A percentile compares a stretch with the other conserved stretches of the same genome.
phyloP scores from a whole-genome alignment of 2,888 invertebrate species.

The Sycophila texana region DNA sequence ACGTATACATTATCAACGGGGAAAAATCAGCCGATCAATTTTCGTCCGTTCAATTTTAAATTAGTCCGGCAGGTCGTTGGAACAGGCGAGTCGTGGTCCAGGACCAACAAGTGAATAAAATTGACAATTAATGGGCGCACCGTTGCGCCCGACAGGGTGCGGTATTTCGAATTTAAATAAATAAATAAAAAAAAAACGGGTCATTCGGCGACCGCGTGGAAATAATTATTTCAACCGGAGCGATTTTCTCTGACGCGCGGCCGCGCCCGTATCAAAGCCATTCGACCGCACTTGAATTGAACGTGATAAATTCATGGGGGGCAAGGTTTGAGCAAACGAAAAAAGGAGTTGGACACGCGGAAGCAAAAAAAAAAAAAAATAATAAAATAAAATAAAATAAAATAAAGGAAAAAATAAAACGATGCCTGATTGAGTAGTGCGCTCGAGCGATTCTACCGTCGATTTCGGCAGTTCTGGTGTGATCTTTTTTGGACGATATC shows the following conservation, averaged over 20 bases:
- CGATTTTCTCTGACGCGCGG: conserved; percentile 15
- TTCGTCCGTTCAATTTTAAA: neutral
- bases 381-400: neutral
- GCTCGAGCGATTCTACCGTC: conserved; percentile 44
- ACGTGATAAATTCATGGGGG: conserved; percentile 54
- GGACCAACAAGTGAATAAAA: conserved; percentile 22
- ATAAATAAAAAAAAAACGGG: conserved; percentile 10
- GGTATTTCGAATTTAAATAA: conserved; percentile 33
- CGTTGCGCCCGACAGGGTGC: neutral
- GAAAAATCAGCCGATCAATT: too few relatives aligned
- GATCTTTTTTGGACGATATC: conserved; percentile 14
- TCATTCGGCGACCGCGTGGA: neutral
- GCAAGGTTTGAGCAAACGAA: neutral
- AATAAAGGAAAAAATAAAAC: conserved; percentile 22
- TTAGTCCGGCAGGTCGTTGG: neutral
- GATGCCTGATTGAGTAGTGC: conserved; percentile 47
- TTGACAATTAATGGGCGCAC: conserved; percentile 38
- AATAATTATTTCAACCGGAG: conserved; percentile 44
- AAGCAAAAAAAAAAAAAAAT: neutral
- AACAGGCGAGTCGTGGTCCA: neutral
- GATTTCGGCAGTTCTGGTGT: conserved; percentile 48
- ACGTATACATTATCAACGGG: neutral
- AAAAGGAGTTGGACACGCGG: conserved; percentile 24
- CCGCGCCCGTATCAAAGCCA: conserved; percentile 33
- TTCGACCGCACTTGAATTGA: conserved; percentile 40